Conservation (phyloP, 2,888 invertebrate species). For the Diploptera punctata region DNA sequence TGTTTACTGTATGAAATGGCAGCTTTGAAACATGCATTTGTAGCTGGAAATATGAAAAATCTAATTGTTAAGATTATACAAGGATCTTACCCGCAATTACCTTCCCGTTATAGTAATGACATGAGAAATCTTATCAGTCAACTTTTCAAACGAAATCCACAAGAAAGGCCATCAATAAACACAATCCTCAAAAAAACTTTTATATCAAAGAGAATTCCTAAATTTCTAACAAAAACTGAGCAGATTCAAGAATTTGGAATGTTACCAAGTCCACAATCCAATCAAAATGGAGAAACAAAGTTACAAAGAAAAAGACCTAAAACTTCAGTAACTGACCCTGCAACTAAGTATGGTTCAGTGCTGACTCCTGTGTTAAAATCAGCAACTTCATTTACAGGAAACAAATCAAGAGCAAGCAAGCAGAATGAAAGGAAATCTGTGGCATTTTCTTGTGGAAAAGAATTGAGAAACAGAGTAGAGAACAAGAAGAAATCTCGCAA, state of each 20-base stretch:
- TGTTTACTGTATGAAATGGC: slow-evolving; percentile 12
- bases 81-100: slow-evolving; percentile 1
- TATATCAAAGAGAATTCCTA: slow-evolving; percentile 4
- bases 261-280: not conserved
- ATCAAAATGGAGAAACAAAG: not conserved
- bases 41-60: slow-evolving; percentile 16
- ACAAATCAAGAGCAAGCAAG: not conserved
- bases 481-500: too few species aligned
- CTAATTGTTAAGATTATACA: slow-evolving; percentile 14
- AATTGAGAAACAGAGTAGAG: too few species aligned
- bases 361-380: too few species aligned
- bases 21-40: slow-evolving; percentile 15
- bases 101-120: slow-evolving; percentile 6
- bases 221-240: slow-evolving; percentile 7
- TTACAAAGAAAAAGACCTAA: not conserved
- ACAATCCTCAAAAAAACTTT: slow-evolving; percentile 1
- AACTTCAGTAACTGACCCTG: slow-evolving; percentile 1
- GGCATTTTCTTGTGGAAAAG: not conserved
- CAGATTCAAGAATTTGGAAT: slow-evolving; percentile 13
- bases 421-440: not conserved
- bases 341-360: not conserved
- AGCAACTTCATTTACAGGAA: not conserved
- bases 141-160: not conserved
- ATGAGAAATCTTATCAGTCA: not conserved
- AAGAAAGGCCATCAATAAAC: slow-evolving; percentile 7